Base-by-base conservation (phyloP, 2,888 invertebrate species). In the Creontiades dilutus region DNA sequence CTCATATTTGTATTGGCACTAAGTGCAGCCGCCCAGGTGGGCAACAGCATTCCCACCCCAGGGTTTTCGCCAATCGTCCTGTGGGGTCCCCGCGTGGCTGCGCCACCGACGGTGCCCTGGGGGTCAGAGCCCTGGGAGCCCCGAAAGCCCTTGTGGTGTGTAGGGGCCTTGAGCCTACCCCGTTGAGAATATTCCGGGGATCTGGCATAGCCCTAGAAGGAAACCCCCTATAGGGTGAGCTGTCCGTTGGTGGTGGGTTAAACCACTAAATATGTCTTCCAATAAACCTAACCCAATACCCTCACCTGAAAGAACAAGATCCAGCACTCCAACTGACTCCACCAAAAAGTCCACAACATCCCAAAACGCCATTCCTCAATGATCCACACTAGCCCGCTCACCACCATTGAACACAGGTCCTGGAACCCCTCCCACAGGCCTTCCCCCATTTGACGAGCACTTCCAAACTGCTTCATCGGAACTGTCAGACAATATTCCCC, bases 71-170 rank as follows among this genome's bases (percentile, higher is more conserved):
- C 82, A 76, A 2, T 28, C n/a, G 76, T 76, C 76, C 76, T 76
- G 37, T 28, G 76, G 76, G 76, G 76, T 16, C 82, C 82, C 82
- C 5, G 82, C 82, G 19, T 47, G 19, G 82, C 82, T 48, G 19
- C 48, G 48, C 11, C 82, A 14, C 82, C 19, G 0, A 2, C 48
- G 82, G 82, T 82, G 19, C 82, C n/a, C 82, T 48, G 48, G 82
- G 2, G 7, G 82, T 82, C 82, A 48, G 82, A 82, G 82, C 5
- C 82, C 48, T 82, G 82, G 5, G 82, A 82, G 82, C 82, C 48
- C 82, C 23, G 82, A 82, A 82, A 7, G 76, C 4, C 28, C 5
- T 52, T 52, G 13, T n/a, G n/a, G n/a, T 11, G n/a, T 11, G 80
- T 80, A 80, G 48, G 61, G n/a, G 61, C 61, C 61, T 16, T 61